Evolutionary conservation across 2,888 invertebrate genomes (phyloP).

Genomic region (Pandemis cinnamomeana): DNA sequence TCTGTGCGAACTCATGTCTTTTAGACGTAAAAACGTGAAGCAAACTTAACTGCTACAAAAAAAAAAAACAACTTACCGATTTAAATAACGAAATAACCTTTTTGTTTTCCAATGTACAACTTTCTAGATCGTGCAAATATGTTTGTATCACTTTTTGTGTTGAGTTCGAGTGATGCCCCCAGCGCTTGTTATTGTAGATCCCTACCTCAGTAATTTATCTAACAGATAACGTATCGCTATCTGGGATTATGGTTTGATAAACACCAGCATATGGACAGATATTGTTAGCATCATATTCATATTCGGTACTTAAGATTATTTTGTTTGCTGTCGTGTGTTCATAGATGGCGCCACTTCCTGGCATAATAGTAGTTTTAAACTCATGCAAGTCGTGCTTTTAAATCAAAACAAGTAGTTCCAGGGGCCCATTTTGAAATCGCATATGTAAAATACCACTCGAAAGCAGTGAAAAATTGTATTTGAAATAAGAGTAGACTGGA

Average conservation of each 20-base stretch:
- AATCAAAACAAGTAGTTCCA: too few relatives aligned
- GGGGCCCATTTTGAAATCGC: too few relatives aligned
- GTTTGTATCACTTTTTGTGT: slow-evolving; percentile 10
- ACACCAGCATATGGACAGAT: slow-evolving; percentile 9
- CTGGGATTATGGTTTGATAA: slow-evolving; percentile 21
- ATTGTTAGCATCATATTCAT: slow-evolving; percentile 2
- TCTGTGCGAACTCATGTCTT: too few relatives aligned
- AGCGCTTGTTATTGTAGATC: slow-evolving; percentile 18
- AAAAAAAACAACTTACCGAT: background rate
- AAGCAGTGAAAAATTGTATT: too few relatives aligned
- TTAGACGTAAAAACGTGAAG: too few relatives aligned
- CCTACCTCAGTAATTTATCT: slow-evolving; percentile 8
- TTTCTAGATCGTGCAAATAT: slow-evolving; percentile 23
- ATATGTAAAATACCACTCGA: too few relatives aligned
- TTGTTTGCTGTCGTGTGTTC: background rate
- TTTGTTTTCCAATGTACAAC: background rate
- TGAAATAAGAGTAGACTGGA: too few relatives aligned
- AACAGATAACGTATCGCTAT: slow-evolving; percentile 19
- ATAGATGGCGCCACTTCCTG: background rate
- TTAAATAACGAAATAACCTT: background rate
- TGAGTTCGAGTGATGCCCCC: slow-evolving; percentile 5
- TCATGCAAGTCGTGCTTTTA: too few relatives aligned
- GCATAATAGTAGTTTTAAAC: too few relatives aligned
- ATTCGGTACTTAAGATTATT: background rate
- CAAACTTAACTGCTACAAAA: background rate